Base-by-base conservation (phyloP, 1,140 invertebrate genomes). In the Calephelis virginiensis region DNA sequence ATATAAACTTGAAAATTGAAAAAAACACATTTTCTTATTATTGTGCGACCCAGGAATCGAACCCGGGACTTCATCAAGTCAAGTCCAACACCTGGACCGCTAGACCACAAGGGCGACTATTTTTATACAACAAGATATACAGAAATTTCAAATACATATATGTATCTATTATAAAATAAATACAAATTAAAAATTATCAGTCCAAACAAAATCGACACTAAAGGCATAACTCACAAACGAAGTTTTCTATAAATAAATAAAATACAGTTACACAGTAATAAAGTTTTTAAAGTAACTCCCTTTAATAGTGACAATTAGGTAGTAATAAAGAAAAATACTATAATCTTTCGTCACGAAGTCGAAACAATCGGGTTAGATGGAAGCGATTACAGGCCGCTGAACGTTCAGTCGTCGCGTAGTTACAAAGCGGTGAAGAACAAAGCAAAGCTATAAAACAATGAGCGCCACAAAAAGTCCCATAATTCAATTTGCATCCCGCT, bases 401-500 rank as follows among this genome's bases (percentile, higher is more conserved):
- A 78, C 73, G 85, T 79, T 84, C 83, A 77, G 78, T 86, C 89
- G 86, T 89, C 89, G 89, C 89, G 89, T 91, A 87, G 72, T 85
- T 79, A 78, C 70, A 49, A 62, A 63, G 77, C 86, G 84, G 86
- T 78, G 72, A 59, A 82, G 80, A 89, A 89, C 86, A 91, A 89
- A 91, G 89, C 80, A 70, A 43, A 69, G 71, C 72, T 73, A 78
- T 82, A 79, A 82, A 83, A 87, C 86, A 86, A 89, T 87, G 85
- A 80, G 83, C 74, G 70, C 69, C 71, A 86, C 82, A 89, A 89
- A 89, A 91, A 89, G 80, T 86, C 82, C 75, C 85, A 89, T 91
- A 89, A 91, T 89, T 91, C 82, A 89, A 91, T 91, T 91, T 91
- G 86, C 89, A 91, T 91, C 79, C 80, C 75, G 80, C 83, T 89